Evolutionary conservation across 2,888 invertebrate genomes (phyloP).

Genomic region (Muscina levida): DNA sequence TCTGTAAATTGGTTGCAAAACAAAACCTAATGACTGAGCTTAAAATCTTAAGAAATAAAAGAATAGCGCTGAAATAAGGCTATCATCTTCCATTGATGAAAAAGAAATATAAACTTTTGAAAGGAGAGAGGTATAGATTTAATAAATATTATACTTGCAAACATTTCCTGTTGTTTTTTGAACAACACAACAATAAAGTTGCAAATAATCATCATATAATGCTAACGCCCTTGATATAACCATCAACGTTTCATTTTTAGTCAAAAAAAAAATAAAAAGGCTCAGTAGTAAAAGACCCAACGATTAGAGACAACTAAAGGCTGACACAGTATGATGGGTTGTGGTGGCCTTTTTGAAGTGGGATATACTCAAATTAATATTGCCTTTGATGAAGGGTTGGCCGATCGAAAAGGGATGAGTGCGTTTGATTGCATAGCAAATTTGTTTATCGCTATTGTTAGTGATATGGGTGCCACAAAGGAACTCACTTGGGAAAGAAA

Average conservation of each 20-base stretch:
- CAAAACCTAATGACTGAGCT: conserved; percentile 41
- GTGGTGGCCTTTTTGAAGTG: background rate
- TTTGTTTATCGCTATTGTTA: too few relatives aligned
- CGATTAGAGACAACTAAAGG: background rate
- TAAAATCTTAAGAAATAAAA: conserved; percentile 29
- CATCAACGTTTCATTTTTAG: background rate
- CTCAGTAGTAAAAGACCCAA: background rate
- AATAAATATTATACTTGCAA: conserved; percentile 27
- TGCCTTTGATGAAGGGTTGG: too few relatives aligned
- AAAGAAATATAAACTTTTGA: background rate
- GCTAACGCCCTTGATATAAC: conserved; percentile 42
- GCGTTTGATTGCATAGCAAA: too few relatives aligned
- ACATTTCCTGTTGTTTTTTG: conserved; percentile 17
- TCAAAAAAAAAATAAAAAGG: conserved; percentile 1
- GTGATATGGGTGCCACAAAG: too few relatives aligned
- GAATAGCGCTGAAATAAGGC: background rate
- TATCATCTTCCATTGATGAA: too few relatives aligned
- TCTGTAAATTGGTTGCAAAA: background rate
- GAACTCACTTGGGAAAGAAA: background rate
- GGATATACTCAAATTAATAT: too few relatives aligned
- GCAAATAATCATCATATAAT: conserved; percentile 35
- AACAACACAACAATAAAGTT: conserved; percentile 25
- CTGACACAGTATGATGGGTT: conserved; percentile 2
- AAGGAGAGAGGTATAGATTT: background rate
- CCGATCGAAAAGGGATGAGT: too few relatives aligned